phyloP scores from a whole-genome alignment of 2,888 invertebrate genomes.

The Linnaemya tessellans region DNA sequence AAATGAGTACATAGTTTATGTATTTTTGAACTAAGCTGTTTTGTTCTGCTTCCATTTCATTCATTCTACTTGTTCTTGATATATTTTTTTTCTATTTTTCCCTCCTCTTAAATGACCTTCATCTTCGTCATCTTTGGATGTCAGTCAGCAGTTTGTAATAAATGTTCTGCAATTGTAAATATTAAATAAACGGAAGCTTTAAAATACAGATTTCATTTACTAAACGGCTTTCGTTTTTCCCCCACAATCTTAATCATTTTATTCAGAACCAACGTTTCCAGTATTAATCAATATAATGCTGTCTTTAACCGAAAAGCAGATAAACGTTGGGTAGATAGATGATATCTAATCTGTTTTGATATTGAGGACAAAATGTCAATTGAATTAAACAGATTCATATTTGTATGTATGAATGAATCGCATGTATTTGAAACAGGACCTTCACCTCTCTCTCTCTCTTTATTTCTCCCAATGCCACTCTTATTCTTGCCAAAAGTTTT shows the following conservation, averaged over 20 bases:
- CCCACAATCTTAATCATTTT: background rate
- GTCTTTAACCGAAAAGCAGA: constrained; percentile 9
- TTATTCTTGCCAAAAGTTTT: constrained; percentile 11
- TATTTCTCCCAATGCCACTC: background rate
- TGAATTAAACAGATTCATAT: background rate
- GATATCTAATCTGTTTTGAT: constrained; percentile 13
- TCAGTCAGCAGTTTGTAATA: constrained; percentile 43
- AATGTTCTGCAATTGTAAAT: constrained; percentile 14
- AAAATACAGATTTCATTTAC: constrained; percentile 43
- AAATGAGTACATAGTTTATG: constrained; percentile 17
- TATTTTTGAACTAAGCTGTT: constrained; percentile 27
- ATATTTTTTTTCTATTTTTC: background rate
- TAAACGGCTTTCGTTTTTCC: constrained; percentile 3
- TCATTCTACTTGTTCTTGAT: constrained; percentile 7
- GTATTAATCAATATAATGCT: constrained; percentile 16
- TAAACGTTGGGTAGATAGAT: background rate
- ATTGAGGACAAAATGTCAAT: constrained; percentile 43
- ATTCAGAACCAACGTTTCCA: constrained; percentile 6
- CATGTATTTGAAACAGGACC: constrained; percentile 3
- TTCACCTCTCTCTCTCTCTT: constrained; percentile 1
- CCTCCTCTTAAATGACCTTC: constrained; percentile 51
- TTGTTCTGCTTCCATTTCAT: background rate
- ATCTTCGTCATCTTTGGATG: constrained; percentile 52
- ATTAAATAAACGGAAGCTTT: constrained; percentile 38
- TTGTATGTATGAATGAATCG: background rate